These are phyloP conservation scores for Nymphicus hollandicus DNA, from an alignment of 2,113 vertebrate species.

Conservation along the genomic window DNA sequence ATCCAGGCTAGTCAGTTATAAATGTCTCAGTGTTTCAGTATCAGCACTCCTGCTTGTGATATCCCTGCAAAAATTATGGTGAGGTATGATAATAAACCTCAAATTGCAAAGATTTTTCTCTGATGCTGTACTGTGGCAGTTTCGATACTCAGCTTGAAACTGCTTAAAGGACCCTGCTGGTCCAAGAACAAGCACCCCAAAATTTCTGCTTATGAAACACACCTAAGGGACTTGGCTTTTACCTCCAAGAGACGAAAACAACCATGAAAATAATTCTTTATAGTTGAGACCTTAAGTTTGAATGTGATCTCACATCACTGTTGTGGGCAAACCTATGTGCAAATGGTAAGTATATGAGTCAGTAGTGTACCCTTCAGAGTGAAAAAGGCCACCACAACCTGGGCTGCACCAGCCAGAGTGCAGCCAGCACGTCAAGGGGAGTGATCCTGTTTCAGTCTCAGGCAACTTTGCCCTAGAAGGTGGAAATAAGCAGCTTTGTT, in stretches of 20 bases:
- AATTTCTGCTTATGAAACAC: neutral
- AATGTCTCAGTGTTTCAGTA: neutral
- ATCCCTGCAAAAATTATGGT: neutral
- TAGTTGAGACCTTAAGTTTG: accelerated
- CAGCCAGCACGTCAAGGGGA: accelerated
- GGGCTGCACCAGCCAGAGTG: neutral
- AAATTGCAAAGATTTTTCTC: neutral
- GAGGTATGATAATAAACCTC: neutral
- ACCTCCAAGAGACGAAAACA: neutral
- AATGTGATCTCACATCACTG: neutral
- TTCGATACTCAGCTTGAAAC: neutral
- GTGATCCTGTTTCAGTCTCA: neutral
- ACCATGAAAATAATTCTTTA: neutral
- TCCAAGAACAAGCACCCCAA: neutral
- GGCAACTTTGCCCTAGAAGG: neutral
- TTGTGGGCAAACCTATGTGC: neutral
- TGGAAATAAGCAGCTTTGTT: neutral
- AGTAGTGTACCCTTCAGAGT: neutral
- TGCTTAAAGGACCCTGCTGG: neutral
- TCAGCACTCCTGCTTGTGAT: neutral
- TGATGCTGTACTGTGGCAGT: neutral
- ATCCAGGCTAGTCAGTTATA: neutral
- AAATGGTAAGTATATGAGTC: neutral
- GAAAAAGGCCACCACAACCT: neutral
- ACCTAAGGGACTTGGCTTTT: neutral